phyloP scores from a whole-genome alignment of 2,113 vertebrate genomes.

The Python bivittatus region DNA sequence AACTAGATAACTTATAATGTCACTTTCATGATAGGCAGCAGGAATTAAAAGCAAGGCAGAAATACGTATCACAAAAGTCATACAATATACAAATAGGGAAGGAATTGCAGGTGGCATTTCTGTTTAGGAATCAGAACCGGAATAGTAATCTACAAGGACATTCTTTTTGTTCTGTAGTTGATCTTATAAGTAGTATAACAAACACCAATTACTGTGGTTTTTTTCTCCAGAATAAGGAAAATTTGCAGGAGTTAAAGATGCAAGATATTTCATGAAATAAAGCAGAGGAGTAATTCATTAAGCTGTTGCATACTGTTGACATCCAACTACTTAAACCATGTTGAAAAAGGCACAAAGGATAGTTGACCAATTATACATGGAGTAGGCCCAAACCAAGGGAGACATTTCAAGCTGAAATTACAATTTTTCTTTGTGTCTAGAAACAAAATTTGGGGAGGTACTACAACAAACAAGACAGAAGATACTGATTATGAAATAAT shows the following conservation, averaged over 20 bases:
- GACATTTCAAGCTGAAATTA: background rate
- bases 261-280: background rate
- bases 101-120: background rate
- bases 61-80: background rate
- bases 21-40: background rate
- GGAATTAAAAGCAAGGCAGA: background rate
- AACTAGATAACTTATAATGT: background rate
- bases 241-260: background rate
- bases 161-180: background rate
- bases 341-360: background rate
- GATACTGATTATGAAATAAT: background rate
- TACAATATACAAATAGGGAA: accelerated
- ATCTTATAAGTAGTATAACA: background rate
- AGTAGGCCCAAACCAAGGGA: background rate
- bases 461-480: background rate
- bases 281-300: background rate
- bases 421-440: background rate
- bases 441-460: background rate
- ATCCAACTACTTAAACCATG: background rate
- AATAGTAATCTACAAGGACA: background rate
- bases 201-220: background rate
- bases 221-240: background rate
- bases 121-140: background rate
- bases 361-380: background rate
- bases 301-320: background rate